A percentile compares a stretch with the other conserved stretches of the same genome.
Evolutionary conservation across 1,140 invertebrate species (phyloP).

Genomic region (Ceratosolen fusciceps): DNA sequence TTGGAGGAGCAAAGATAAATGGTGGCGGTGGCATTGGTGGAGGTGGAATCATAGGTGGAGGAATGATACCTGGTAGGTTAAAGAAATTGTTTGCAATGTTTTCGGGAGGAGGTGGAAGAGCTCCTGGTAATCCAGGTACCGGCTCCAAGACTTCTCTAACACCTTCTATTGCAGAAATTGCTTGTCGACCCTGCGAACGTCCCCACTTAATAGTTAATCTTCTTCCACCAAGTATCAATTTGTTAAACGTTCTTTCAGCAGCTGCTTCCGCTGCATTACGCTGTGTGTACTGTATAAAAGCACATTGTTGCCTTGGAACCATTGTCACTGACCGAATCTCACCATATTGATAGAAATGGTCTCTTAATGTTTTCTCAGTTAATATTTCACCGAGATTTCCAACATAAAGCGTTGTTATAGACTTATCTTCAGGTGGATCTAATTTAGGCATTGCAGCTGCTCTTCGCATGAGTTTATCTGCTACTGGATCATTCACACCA

Average conservation of each 20-base stretch:
- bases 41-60: slow-evolving; percentile 72
- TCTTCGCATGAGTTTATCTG: slow-evolving; percentile 95
- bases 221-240: slow-evolving; percentile 88
- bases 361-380: slow-evolving; percentile 90
- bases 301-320: slow-evolving; percentile 94
- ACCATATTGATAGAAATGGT: slow-evolving; percentile 99
- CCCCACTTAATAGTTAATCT: slow-evolving; percentile 98
- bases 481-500: slow-evolving; percentile 98
- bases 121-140: slow-evolving; percentile 87
- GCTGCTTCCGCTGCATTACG: slow-evolving; percentile 91
- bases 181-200: slow-evolving; percentile 83
- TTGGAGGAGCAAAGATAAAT: slow-evolving; percentile 73
- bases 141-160: slow-evolving; percentile 78
- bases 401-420: slow-evolving; percentile 96
- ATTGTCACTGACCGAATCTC: slow-evolving; percentile 95
- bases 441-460: slow-evolving; percentile 95
- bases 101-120: slow-evolving; percentile 84
- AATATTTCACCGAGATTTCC: slow-evolving; percentile 92
- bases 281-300: slow-evolving; percentile 97
- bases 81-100: slow-evolving; percentile 76
- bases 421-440: slow-evolving; percentile 95
- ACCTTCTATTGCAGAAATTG: slow-evolving; percentile 70
- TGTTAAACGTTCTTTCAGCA: slow-evolving; percentile 97
- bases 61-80: slow-evolving; percentile 74
- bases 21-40: slow-evolving; percentile 65